Conservation (phyloP, 2,797 vertebrate species). For the Eulemur albifrons region DNA sequence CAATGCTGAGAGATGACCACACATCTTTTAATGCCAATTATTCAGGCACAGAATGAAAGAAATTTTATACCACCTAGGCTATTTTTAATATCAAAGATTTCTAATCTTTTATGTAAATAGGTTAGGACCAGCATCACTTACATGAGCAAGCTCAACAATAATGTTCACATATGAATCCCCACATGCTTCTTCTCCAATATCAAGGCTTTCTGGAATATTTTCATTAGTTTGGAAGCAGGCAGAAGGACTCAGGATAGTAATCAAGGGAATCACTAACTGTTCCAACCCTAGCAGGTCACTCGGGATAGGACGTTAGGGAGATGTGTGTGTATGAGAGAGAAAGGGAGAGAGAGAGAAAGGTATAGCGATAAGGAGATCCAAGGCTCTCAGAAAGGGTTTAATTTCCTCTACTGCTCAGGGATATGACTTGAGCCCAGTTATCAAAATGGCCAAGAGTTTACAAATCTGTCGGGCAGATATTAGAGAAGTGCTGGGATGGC, state of each 20-base stretch:
- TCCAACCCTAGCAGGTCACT: neutral
- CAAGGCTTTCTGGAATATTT: neutral
- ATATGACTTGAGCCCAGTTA: neutral
- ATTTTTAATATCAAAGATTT: slow-evolving; percentile 60
- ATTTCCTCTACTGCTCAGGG: neutral
- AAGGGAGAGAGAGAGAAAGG: neutral
- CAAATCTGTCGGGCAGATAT: neutral
- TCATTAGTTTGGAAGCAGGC: neutral
- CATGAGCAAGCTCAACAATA: neutral
- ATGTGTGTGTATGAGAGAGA: neutral
- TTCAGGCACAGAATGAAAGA: slow-evolving; percentile 11
- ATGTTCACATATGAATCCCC: neutral
- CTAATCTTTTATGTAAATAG: slow-evolving; percentile 49
- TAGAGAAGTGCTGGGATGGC: neutral
- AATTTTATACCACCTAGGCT: slow-evolving; percentile 40
- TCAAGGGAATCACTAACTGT: slow-evolving; percentile 17
- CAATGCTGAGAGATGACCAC: slow-evolving; percentile 25
- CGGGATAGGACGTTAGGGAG: neutral
- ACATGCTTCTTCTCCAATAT: neutral
- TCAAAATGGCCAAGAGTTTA: slow-evolving; percentile 1
- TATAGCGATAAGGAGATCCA: neutral
- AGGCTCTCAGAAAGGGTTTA: neutral
- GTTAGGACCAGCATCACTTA: neutral
- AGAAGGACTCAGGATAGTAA: neutral
- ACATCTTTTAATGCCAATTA: slow-evolving; percentile 55